Evolutionary conservation across 2,797 vertebrate species (phyloP).

Genomic region (Botia kubotai): DNA sequence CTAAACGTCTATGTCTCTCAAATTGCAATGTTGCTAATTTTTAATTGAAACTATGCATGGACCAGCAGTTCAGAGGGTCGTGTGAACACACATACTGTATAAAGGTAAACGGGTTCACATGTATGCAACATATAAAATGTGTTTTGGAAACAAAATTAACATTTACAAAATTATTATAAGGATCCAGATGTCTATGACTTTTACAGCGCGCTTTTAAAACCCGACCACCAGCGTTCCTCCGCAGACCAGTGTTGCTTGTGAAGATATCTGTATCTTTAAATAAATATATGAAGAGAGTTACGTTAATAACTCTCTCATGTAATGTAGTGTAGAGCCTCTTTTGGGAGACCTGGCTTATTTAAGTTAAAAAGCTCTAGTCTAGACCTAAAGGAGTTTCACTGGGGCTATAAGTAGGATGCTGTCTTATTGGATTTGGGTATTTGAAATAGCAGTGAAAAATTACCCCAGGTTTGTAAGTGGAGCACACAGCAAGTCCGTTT

Average conservation of each 20-base stretch:
- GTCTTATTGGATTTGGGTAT: slow-evolving; percentile 12
- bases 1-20: neutral
- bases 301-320: neutral
- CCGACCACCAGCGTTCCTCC: too few species aligned
- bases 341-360: neutral
- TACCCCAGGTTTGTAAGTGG: neutral
- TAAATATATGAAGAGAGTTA: too few species aligned
- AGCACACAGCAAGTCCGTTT: neutral
- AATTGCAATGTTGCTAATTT: neutral
- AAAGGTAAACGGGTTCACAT: too few species aligned
- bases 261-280: too few species aligned
- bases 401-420: slow-evolving; percentile 3
- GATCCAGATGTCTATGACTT: too few species aligned
- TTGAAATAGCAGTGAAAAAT: slow-evolving; percentile 27
- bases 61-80: neutral
- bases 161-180: neutral
- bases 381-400: slow-evolving; percentile 20
- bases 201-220: neutral
- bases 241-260: too few species aligned
- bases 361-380: neutral
- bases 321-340: neutral
- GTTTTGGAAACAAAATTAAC: neutral
- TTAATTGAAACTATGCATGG: neutral
- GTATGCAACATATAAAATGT: neutral
- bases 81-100: neutral